These are phyloP conservation scores for Stenopsyche tienmushanensis DNA, from an alignment of 1,140 invertebrate species.

Conservation along the genomic window DNA sequence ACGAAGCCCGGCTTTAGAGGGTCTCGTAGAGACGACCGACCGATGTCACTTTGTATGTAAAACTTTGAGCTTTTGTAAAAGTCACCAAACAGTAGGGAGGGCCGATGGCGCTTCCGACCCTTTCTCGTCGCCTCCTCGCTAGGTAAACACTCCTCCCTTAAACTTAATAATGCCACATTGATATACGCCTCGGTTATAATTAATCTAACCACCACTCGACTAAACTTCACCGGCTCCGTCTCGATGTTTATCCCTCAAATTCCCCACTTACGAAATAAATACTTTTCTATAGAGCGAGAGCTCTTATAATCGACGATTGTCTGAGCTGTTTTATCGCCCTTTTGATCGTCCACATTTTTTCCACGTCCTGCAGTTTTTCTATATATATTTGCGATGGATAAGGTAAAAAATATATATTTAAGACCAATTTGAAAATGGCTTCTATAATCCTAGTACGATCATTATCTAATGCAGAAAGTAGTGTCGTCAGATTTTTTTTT, in stretches of 20 bases:
- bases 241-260: background rate
- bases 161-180: conserved; percentile 26
- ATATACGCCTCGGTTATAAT: conserved; percentile 28
- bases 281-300: background rate
- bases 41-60: conserved; percentile 3
- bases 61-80: conserved; percentile 25
- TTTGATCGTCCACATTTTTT: background rate
- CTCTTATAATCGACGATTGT: background rate
- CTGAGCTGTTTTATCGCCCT: background rate
- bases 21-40: conserved; percentile 1
- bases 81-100: background rate
- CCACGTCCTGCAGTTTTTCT: background rate
- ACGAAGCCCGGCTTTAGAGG: conserved; percentile 2
- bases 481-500: background rate
- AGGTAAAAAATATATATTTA: too few relatives aligned
- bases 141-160: conserved; percentile 6
- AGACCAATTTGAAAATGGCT: too few relatives aligned
- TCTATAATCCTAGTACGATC: background rate
- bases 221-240: background rate
- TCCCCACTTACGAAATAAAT: background rate
- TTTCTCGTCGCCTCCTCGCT: background rate
- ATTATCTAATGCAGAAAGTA: background rate
- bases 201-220: conserved; percentile 20
- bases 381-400: background rate
- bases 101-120: too few relatives aligned